These are phyloP conservation scores for Drosophila eugracilis DNA, from an alignment of 1,140 invertebrate species.

Conservation along the genomic window DNA sequence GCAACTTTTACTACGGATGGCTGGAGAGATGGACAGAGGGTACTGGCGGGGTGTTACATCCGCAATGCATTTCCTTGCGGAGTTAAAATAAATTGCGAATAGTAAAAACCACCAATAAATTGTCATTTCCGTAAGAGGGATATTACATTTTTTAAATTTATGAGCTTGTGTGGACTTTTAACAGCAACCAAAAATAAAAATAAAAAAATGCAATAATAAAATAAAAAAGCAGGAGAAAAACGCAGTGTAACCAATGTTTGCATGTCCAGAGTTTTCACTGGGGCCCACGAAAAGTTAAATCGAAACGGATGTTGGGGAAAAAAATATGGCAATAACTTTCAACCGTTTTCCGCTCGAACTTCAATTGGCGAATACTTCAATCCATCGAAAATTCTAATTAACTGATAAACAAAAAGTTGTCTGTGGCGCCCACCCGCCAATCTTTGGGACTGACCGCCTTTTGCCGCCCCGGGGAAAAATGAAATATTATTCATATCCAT, in stretches of 20 bases:
- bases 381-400: constrained; percentile 72
- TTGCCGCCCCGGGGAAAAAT: constrained; percentile 26
- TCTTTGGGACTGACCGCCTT: constrained; percentile 2
- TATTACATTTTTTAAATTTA: constrained; percentile 84
- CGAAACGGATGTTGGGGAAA: constrained; percentile 66
- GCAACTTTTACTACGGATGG: constrained; percentile 67
- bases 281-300: constrained; percentile 69
- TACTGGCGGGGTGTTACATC: constrained; percentile 65
- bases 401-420: constrained; percentile 72
- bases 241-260: constrained; percentile 53
- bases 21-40: neutral
- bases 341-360: constrained; percentile 62
- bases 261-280: constrained; percentile 44
- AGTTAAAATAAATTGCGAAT: constrained; percentile 84
- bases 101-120: constrained; percentile 84
- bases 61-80: constrained; percentile 84
- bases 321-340: constrained; percentile 60
- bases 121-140: constrained; percentile 84
- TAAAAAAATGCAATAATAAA: constrained; percentile 11
- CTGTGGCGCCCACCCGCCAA: constrained; percentile 13
- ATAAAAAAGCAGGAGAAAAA: constrained; percentile 12
- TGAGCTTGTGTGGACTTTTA: constrained; percentile 65
- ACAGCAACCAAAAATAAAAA: constrained; percentile 27
- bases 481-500: constrained; percentile 63
- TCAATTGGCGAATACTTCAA: constrained; percentile 47